Evolutionary conservation across 2,797 vertebrate genomes (phyloP).

Genomic region (Microtus californicus): DNA sequence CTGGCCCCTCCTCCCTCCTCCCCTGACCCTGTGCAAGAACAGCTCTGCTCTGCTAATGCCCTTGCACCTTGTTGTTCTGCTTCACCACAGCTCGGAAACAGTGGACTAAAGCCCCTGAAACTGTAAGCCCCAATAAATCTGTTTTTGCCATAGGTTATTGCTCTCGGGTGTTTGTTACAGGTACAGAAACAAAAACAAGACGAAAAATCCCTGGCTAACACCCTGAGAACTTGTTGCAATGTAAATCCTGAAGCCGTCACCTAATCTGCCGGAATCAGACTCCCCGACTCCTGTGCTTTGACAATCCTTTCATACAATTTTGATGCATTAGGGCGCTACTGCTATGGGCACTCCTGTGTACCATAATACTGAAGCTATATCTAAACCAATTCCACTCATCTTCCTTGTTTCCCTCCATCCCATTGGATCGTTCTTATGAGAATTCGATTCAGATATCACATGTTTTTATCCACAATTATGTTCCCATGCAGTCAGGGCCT

Average conservation of each 20-base stretch:
- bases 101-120: neutral
- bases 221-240: neutral
- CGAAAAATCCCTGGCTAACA: neutral
- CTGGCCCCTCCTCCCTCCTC: neutral
- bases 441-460: constrained; percentile 21
- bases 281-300: neutral
- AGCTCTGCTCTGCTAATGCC: neutral
- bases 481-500: constrained; percentile 6
- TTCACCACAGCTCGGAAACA: neutral
- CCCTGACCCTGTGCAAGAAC: neutral
- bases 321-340: neutral
- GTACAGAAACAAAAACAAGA: neutral
- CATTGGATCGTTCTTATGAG: constrained; percentile 23
- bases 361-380: neutral
- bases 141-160: neutral
- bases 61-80: neutral
- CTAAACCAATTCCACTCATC: neutral
- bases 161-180: neutral
- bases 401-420: neutral
- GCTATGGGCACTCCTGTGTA: neutral
- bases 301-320: constrained; percentile 1
- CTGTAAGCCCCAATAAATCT: neutral
- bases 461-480: constrained; percentile 37
- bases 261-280: neutral
- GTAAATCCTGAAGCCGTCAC: neutral